phyloP scores from a whole-genome alignment of 2,888 invertebrate species.

The Epicampocera succincta region DNA sequence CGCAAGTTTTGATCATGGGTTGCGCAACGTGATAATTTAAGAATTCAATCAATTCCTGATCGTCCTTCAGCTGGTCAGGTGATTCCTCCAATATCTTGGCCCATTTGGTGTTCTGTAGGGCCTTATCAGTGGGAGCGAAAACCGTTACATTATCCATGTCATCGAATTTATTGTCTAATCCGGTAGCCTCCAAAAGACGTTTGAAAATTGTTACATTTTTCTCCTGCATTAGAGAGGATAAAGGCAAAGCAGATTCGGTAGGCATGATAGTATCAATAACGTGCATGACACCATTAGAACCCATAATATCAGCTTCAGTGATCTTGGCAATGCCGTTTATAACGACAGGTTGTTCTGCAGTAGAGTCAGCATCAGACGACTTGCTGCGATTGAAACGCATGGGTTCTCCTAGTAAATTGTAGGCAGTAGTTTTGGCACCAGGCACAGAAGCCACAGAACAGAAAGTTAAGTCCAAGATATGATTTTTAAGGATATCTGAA shows the following conservation, averaged over 20 bases:
- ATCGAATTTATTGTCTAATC: constrained; percentile 83
- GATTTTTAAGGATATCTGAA: constrained; percentile 86
- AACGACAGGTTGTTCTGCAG: constrained; percentile 82
- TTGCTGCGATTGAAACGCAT: constrained; percentile 78
- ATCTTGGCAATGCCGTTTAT: constrained; percentile 85
- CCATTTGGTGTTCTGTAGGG: constrained; percentile 83
- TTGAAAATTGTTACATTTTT: constrained; percentile 85
- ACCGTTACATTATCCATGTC: constrained; percentile 84
- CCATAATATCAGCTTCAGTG: constrained; percentile 85
- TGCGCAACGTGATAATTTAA: constrained; percentile 85
- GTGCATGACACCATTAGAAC: constrained; percentile 88
- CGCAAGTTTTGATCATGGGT: constrained; percentile 84
- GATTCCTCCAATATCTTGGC: constrained; percentile 78
- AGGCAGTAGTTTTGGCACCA: constrained; percentile 79
- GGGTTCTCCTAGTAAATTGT: constrained; percentile 80
- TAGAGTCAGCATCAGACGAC: constrained; percentile 78
- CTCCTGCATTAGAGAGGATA: constrained; percentile 83
- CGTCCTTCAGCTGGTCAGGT: constrained; percentile 78
- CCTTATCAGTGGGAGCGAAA: constrained; percentile 86
- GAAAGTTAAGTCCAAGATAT: constrained; percentile 86
- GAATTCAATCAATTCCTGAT: constrained; percentile 83
- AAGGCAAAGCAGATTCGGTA: constrained; percentile 83
- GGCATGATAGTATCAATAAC: constrained; percentile 86
- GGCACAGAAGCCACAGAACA: constrained; percentile 85
- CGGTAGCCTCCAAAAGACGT: constrained; percentile 83